phyloP scores from a whole-genome alignment of 2,888 invertebrate species.

The Heliconius erato region DNA sequence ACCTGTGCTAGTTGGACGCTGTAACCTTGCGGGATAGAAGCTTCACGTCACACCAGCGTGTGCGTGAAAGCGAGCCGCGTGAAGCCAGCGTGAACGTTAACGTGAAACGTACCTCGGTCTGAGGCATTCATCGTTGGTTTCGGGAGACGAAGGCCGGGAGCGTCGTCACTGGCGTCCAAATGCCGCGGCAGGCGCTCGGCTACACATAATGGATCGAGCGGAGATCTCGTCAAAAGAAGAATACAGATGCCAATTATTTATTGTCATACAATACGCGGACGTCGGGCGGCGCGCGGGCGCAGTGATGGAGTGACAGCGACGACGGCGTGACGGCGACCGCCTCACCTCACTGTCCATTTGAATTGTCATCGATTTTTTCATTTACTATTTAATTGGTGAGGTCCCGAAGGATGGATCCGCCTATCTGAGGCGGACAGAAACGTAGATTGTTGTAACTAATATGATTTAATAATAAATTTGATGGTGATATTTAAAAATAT shows the following conservation, averaged over 20 bases:
- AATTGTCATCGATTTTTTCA: conserved; percentile 49
- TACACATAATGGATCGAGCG: conserved; percentile 81
- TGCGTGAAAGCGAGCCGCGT: conserved; percentile 49
- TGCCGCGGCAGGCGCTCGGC: conserved; percentile 79
- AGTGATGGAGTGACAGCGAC: conserved; percentile 76
- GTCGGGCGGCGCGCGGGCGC: conserved; percentile 76
- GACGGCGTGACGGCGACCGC: conserved; percentile 61
- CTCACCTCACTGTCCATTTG: conserved; percentile 40
- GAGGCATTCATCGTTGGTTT: conserved; percentile 79
- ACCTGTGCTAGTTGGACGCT: conserved; percentile 64
- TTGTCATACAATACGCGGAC: conserved; percentile 83
- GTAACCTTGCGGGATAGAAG: conserved; percentile 64
- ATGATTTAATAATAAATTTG: not conserved
- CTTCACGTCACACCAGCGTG: conserved; percentile 58
- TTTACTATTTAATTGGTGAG: conserved; percentile 44
- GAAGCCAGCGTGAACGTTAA: conserved; percentile 46
- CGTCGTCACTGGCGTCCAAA: conserved; percentile 83
- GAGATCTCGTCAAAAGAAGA: conserved; percentile 84
- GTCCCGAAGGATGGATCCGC: not conserved
- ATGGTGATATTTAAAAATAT: not conserved
- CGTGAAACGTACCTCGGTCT: conserved; percentile 61
- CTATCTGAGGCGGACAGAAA: not conserved
- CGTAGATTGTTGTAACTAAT: not conserved
- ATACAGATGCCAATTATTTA: conserved; percentile 83
- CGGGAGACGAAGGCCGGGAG: conserved; percentile 78